Evolutionary conservation across 2,113 vertebrate genomes (phyloP), one percentile per base, ranked within the genome.

Genomic region (Nerophis ophidion): DNA sequence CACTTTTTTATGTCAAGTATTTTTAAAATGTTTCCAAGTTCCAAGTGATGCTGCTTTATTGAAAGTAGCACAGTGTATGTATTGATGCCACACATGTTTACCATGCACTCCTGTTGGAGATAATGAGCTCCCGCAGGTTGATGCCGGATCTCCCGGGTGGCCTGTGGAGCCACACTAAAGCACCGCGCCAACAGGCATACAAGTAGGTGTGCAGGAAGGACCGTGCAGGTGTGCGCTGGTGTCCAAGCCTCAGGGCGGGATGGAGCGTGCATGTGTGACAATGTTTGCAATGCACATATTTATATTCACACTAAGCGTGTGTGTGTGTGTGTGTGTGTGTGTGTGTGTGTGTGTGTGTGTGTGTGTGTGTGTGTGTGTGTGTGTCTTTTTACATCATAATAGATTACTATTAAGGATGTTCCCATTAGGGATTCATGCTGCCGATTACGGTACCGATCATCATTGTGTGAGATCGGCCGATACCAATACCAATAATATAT

Each of bases 101-200:
- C 69, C 79, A 75, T 71, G 69, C 60, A 40, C 46, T 36, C 52
- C 50, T 74, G 60, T 77, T 70, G 70, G 71, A 75, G 72, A 73
- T 75, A 81, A 82, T 72, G 65, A 79, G 67, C 62, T 82, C 74
- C 76, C 76, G 56, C 53, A 74, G 70, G 76, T 79, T 79, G 68
- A 65, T 68, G 75, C 68, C 70, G 68, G 71, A 69, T 68, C 52
- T 57, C 51, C 42, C 53, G 16, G 53, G 53, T 42, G 53, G 35
- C 53, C 3, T 56, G 12, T 16, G 40, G 36, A 16, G 53, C n/a
- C 1, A 34, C 15, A 55, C n/a, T 5, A 10, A 17, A 36, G 10
- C 53, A 17, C 53, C 10, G 40, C 12, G 36, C 36, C 36, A 38
- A 38, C 36, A 38, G 36, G 40, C 10, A 44, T 12, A 12, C 12